These are phyloP conservation scores for Drosophila atripex DNA, from an alignment of 2,888 invertebrate species.

Conservation along the genomic window DNA sequence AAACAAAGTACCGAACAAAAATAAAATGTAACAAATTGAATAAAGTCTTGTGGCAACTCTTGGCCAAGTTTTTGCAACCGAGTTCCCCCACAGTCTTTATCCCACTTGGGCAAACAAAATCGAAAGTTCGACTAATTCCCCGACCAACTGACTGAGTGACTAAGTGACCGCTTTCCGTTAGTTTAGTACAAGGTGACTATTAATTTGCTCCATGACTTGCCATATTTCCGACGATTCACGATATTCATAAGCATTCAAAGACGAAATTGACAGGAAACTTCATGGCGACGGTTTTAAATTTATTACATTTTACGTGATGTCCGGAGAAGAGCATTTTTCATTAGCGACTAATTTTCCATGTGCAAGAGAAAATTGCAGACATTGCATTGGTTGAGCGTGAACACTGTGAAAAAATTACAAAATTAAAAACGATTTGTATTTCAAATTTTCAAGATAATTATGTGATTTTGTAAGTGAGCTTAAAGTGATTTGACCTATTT, in stretches of 20 bases:
- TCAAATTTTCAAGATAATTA: neutral
- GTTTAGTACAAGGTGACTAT: slow-evolving; percentile 8
- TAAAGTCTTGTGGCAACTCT: slow-evolving; percentile 34
- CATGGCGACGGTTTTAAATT: slow-evolving; percentile 19
- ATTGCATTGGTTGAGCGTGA: neutral
- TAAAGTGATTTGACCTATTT: neutral
- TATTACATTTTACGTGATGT: slow-evolving; percentile 18
- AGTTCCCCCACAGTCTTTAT: slow-evolving; percentile 12
- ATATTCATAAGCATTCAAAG: slow-evolving; percentile 19
- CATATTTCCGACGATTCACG: slow-evolving; percentile 28
- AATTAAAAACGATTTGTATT: neutral
- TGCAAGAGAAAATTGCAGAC: slow-evolving; percentile 34
- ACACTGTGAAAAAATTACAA: neutral
- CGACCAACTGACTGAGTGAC: slow-evolving; percentile 13
- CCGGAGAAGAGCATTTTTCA: slow-evolving; percentile 31
- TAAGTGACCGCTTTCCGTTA: slow-evolving; percentile 32
- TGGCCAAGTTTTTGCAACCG: slow-evolving; percentile 34
- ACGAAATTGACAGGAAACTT: slow-evolving; percentile 49
- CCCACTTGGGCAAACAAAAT: slow-evolving; percentile 45
- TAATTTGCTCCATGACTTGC: slow-evolving; percentile 40
- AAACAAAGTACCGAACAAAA: slow-evolving; percentile 2
- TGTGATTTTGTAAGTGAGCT: neutral
- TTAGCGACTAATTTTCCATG: slow-evolving; percentile 48
- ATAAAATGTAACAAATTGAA: slow-evolving; percentile 19
- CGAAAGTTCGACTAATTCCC: slow-evolving; percentile 33